Evolutionary conservation across 2,113 vertebrate species (phyloP).

Genomic region (Pardalotus punctatus): DNA sequence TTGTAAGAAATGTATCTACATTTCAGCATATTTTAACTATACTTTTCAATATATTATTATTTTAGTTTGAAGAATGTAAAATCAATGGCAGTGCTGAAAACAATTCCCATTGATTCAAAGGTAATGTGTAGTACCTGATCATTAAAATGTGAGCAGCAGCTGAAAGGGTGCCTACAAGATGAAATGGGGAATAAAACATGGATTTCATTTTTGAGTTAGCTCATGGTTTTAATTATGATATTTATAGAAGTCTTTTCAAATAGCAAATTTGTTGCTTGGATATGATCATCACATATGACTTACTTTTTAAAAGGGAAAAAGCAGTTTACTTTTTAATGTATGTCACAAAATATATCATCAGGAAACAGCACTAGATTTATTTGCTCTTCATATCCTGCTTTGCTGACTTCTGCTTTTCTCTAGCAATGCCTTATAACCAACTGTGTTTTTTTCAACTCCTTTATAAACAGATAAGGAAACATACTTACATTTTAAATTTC

Average conservation of each 20-base stretch:
- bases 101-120: slow-evolving; percentile 20
- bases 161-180: background rate
- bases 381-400: background rate
- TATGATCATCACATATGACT: background rate
- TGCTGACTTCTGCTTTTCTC: background rate
- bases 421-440: background rate
- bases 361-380: background rate
- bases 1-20: slow-evolving; percentile 4
- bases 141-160: background rate
- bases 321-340: background rate
- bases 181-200: background rate
- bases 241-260: background rate
- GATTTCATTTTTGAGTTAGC: slow-evolving; percentile 7
- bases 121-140: background rate
- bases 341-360: background rate
- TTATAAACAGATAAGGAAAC: background rate
- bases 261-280: background rate
- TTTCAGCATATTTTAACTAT: background rate
- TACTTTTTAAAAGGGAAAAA: background rate
- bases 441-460: rapidly evolving
- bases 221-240: background rate
- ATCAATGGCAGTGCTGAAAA: slow-evolving; percentile 32
- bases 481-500: background rate
- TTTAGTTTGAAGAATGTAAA: slow-evolving; percentile 11
- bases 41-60: background rate